Evolutionary conservation across 37 sponge, comb jelly and placozoan species (phyloP).

Genomic region (Beroe forskalii): DNA sequence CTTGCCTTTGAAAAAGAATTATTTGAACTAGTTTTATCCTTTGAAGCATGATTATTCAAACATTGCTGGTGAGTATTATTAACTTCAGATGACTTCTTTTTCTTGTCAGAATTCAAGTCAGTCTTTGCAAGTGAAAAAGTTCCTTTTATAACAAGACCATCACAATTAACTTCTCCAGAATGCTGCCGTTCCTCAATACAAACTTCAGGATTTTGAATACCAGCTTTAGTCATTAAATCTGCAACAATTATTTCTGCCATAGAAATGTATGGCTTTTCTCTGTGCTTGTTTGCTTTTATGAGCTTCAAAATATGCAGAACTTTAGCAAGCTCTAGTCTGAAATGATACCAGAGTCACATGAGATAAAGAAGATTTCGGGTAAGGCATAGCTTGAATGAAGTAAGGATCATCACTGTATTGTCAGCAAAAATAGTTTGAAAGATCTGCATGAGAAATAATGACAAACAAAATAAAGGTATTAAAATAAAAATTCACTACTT

Average conservation of each 20-base stretch:
- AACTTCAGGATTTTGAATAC: conserved; percentile 51
- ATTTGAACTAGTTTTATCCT: background rate
- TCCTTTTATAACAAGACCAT: conserved; percentile 61
- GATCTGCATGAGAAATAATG: no score
- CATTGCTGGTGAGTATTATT: background rate
- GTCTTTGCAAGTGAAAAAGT: conserved; percentile 55
- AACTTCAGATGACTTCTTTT: background rate
- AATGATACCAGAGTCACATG: no score
- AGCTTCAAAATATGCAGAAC: conserved; percentile 70
- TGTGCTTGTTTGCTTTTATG: conserved; percentile 77
- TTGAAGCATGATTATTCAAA: background rate
- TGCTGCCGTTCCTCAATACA: conserved; percentile 51
- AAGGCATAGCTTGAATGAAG: no score
- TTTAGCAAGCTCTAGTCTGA: conserved; percentile 69
- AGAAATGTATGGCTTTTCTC: conserved; percentile 3
- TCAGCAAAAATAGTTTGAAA: no score
- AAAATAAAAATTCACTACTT: no score
- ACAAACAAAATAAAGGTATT: no score
- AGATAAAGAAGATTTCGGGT: no score
- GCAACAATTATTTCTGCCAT: conserved; percentile 65
- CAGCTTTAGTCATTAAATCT: conserved; percentile 38
- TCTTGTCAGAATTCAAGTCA: conserved; percentile 36
- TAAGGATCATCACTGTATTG: no score
- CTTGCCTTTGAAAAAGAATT: conserved; percentile 50
- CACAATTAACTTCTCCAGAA: conserved; percentile 17